Evolutionary conservation across 2,113 vertebrate genomes (phyloP), one percentile per base, ranked within the genome.

Genomic region (Lophius piscatorius): DNA sequence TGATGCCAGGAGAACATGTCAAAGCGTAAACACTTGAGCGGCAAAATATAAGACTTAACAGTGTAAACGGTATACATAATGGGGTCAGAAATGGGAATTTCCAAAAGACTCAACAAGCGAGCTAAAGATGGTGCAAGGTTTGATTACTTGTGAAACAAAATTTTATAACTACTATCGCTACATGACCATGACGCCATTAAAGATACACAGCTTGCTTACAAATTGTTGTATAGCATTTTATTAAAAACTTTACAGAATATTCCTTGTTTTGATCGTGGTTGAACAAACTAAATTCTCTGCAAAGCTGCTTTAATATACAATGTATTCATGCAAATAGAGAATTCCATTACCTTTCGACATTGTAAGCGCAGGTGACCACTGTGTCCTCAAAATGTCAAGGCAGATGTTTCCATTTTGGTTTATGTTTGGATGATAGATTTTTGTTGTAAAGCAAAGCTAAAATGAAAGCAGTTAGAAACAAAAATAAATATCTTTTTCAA

Each of bases 341-440:
- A 36, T 21, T 35, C 13, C 16, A 2, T 81, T 78, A 98, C 96
- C 96, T 96, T 98, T 98, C 66, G 96, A 98, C 78, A 98, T 92
- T 62, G 96, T 98, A 56, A 98, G 92, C 62, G 96, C 96, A 75
- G 96, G 96, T 23, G 96, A 98, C 96, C 96, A 98, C 1, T 97
- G 96, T 1, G 95, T 95, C 65, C 95, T 94, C 88, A 98, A 85
- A 81, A 98, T 98, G 87, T 98, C 96, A 57, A 98, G 94, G 89
- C 96, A 97, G 89, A 98, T 98, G 88, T 94, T 98, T 45, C 95
- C 95, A 72, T 98, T 97, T 85, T 95, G 94, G 90, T 97, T 98
- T 91, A 97, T 98, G 81, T 98, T 98, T 78, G 96, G 95, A 80
- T 98, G 96, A 81, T 97, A 98, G 76, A 98, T 97, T 93, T 96